phyloP scores from a whole-genome alignment of 2,888 invertebrate species.

The Acanthococcus lagerstroemiae region DNA sequence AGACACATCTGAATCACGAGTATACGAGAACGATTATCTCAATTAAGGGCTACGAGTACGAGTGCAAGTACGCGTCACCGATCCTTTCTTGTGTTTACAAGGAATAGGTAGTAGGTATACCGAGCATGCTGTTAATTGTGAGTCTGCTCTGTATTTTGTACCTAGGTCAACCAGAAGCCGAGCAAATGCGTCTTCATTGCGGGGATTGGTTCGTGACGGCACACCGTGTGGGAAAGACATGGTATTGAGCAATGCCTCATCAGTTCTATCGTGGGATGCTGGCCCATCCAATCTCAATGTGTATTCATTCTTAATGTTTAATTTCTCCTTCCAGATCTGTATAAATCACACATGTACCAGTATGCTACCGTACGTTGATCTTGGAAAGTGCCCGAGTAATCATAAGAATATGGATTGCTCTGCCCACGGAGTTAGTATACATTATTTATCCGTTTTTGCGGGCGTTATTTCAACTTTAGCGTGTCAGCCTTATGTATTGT shows the following conservation, averaged over 20 bases:
- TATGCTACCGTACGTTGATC: conserved; percentile 72
- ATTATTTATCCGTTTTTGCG: conserved; percentile 24
- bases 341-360: conserved; percentile 86
- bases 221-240: conserved; percentile 86
- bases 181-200: conserved; percentile 54
- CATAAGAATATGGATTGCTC: conserved; percentile 84
- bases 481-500: no score
- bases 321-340: conserved; percentile 53
- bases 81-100: neutral
- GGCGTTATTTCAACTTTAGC: no score
- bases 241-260: no score
- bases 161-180: conserved; percentile 68
- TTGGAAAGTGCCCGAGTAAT: conserved; percentile 81
- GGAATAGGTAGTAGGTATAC: neutral
- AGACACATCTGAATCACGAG: conserved; percentile 66
- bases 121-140: neutral
- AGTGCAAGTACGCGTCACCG: conserved; percentile 78
- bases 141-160: no score
- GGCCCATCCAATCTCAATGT: neutral
- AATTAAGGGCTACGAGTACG: conserved; percentile 77
- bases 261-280: no score
- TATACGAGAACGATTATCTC: conserved; percentile 82
- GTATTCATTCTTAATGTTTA: neutral
- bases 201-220: conserved; percentile 85
- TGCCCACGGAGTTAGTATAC: conserved; percentile 79